A percentile compares a stretch with the other conserved stretches of the same genome.
Evolutionary conservation across 2,888 invertebrate genomes (phyloP).

Genomic region (Drosophila quinaria): DNA sequence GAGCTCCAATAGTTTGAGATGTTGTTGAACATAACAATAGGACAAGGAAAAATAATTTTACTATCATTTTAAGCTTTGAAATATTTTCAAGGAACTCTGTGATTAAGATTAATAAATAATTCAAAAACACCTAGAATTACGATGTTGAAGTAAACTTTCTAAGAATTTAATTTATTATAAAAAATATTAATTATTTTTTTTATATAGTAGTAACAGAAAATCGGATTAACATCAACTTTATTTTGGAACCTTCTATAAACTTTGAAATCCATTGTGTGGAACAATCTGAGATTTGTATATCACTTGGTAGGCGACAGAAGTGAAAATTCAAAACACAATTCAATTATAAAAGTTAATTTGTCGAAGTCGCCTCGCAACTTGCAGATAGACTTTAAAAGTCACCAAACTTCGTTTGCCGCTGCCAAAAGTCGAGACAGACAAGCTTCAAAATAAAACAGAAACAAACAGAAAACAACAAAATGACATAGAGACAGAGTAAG

Average conservation of each 20-base stretch:
- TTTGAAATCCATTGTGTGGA: conserved; percentile 26
- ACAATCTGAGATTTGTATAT: conserved; percentile 47
- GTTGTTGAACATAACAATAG: not conserved
- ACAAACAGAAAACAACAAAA: not conserved
- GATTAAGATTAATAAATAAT: not conserved
- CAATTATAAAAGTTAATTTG: conserved; percentile 65
- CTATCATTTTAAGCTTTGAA: not conserved
- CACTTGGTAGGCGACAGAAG: conserved; percentile 25
- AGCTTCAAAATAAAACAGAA: conserved; percentile 39
- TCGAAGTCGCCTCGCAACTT: conserved; percentile 42
- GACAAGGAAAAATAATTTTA: no score
- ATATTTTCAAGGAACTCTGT: not conserved
- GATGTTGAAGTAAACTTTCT: not conserved
- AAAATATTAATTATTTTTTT: not conserved
- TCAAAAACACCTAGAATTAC: no score
- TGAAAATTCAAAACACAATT: conserved; percentile 57
- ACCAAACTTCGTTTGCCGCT: conserved; percentile 42
- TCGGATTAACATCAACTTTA: not conserved
- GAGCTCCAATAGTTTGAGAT: not conserved
- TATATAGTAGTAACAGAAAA: not conserved
- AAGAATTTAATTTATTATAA: not conserved
- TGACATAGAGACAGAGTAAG: not conserved
- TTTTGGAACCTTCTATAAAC: conserved; percentile 1
- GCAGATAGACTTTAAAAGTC: conserved; percentile 61
- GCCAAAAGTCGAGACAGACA: conserved; percentile 59